These are phyloP conservation scores for Hemicrepidius hirtus DNA, from an alignment of 2,888 invertebrate species.

Conservation along the genomic window DNA sequence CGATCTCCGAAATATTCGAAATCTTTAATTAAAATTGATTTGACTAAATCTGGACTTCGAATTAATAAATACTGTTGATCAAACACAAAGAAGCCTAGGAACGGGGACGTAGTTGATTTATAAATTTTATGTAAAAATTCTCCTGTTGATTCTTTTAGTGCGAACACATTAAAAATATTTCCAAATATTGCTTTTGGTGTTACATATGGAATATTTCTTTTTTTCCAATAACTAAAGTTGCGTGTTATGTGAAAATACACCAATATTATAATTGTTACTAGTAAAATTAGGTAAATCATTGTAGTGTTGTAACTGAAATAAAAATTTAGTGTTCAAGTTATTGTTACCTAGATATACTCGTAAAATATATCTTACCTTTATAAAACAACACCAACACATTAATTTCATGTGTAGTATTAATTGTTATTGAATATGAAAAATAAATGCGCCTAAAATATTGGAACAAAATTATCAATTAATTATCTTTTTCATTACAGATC, in stretches of 20 bases:
- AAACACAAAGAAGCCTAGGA: slow-evolving; percentile 71
- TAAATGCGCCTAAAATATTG: too few relatives aligned
- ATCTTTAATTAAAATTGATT: slow-evolving; percentile 70
- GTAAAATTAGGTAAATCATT: slow-evolving; percentile 70
- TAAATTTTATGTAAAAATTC: slow-evolving; percentile 62
- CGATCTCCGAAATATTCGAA: slow-evolving; percentile 71
- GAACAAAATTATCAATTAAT: too few relatives aligned
- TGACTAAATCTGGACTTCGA: slow-evolving; percentile 70
- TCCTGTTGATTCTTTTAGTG: slow-evolving; percentile 61
- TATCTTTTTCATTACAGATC: too few relatives aligned
- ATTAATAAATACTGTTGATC: slow-evolving; percentile 71
- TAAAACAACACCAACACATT: too few relatives aligned
- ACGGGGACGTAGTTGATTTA: slow-evolving; percentile 59
- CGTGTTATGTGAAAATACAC: slow-evolving; percentile 59
- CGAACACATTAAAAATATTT: slow-evolving; percentile 64
- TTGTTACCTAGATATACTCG: too few relatives aligned
- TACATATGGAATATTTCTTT: slow-evolving; percentile 65
- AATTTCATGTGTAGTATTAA: too few relatives aligned
- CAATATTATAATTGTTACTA: slow-evolving; percentile 69
- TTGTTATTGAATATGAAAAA: too few relatives aligned
- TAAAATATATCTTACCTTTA: too few relatives aligned
- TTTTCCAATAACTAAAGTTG: slow-evolving; percentile 67
- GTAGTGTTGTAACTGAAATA: too few relatives aligned
- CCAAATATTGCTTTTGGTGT: slow-evolving; percentile 66
- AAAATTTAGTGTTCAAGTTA: too few relatives aligned